Base-by-base conservation (phyloP, 2,113 vertebrate species). In the Melanostigma gelatinosum region DNA sequence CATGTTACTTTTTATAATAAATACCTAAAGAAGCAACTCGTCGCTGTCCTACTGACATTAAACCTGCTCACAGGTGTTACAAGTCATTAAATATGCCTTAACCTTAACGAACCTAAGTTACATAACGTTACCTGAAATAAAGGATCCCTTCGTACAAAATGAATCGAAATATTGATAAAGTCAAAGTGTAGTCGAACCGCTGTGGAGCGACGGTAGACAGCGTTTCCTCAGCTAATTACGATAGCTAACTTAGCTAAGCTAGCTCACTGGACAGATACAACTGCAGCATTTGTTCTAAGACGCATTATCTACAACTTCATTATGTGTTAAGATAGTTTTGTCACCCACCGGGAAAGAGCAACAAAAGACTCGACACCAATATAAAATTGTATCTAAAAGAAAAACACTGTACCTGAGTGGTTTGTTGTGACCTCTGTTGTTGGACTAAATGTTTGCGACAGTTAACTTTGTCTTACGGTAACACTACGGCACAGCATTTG, bases 391-490 rank as follows among this genome's bases (percentile, higher is more conserved):
- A 38, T 11, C 1, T 36, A 8, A 63, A 40, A 12, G 13, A 27
- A 55, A 38, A 7, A 40, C 1, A 62, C 16, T 20, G 5, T 88
- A 94, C 93, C 93, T 87, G 72, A 61, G 3, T 1, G 24, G 48
- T 62, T 88, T 90, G 83, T 88, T 89, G 79, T 94, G 93, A 94
- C 93, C 93, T 94, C 91, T 92, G 88, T 10, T 46, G n/a, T 4
- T n/a, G 34, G 0, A 44, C 18, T 8, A 2, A 42, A 1, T 1
- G 1, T 72, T 60, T 76, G 6, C 91, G 91, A 91, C 92, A 85
- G 8, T n/a, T 0, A 0, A 0, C 0, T 7, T 6, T n/a, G 8
- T n/a, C 85, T 80, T 83, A 77, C 84, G 80, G 79, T 27, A 77
- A 10, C 10, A 6, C 0, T 80, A 93, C 83, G 87, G 88, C 62